A percentile compares a stretch with the other conserved stretches of the same genome.
Conservation (phyloP, 1,140 invertebrate species). For the Drosophila obscura region DNA sequence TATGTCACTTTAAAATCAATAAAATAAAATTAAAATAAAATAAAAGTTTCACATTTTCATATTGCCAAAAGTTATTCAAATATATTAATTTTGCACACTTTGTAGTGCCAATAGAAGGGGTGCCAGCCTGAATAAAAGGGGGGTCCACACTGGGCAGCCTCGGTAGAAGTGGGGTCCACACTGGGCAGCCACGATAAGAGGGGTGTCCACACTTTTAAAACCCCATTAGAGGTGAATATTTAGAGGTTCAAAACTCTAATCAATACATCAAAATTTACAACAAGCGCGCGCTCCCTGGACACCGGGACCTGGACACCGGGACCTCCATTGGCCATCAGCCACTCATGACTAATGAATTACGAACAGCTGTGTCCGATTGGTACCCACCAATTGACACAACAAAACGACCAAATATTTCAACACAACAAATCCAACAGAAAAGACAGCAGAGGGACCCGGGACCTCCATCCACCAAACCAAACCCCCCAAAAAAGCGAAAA, state of each 20-base stretch:
- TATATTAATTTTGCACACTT: too few relatives aligned
- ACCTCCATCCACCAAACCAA: slow-evolving; percentile 15
- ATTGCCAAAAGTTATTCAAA: too few relatives aligned
- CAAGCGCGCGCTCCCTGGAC: slow-evolving; percentile 5
- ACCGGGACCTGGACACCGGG: slow-evolving; percentile 7
- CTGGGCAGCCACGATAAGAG: too few relatives aligned
- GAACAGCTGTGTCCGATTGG: slow-evolving; percentile 13
- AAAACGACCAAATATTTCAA: slow-evolving; percentile 58
- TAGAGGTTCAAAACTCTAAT: slow-evolving; percentile 29
- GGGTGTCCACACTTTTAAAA: too few relatives aligned
- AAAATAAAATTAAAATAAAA: too few relatives aligned
- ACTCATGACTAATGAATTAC: slow-evolving; percentile 14
- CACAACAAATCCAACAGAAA: slow-evolving; percentile 7
- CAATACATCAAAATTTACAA: slow-evolving; percentile 57
- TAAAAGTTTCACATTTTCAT: too few relatives aligned
- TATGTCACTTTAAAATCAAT: too few relatives aligned
- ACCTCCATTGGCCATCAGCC: background rate
- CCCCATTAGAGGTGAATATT: background rate
- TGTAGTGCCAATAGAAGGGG: too few relatives aligned
- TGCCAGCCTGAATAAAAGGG: too few relatives aligned
- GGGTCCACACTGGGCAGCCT: too few relatives aligned
- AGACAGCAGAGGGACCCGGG: background rate
- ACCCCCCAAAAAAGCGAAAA: slow-evolving; percentile 46
- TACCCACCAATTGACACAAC: slow-evolving; percentile 49
- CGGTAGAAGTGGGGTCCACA: too few relatives aligned